Base-by-base conservation (phyloP, 2,797 vertebrate genomes). In the Lagodon rhomboides region DNA sequence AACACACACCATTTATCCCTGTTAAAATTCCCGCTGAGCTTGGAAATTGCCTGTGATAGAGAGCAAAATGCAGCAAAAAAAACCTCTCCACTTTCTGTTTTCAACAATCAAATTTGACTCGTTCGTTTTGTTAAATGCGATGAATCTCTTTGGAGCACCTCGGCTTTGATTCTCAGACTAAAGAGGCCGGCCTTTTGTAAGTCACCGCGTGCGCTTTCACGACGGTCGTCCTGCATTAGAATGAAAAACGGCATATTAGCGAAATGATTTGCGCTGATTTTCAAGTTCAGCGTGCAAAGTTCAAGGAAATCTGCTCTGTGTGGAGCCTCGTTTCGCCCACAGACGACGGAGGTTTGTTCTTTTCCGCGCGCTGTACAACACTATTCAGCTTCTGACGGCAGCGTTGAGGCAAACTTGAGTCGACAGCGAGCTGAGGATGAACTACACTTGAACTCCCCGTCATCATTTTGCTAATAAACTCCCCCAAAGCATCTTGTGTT, bases 1-100 rank as follows among this genome's bases (percentile, higher is more conserved):
- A 53, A 44, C 75, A 65, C 54, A 41, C 78, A 60, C 51, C 44
- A 55, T 75, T 68, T 73, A 77, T 79, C 18, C 49, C 61, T 64
- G 44, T 46, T 63, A 69, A 69, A 69, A 60, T 56, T 68, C 68
- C 67, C 1, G 46, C 82, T 77, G 72, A 64, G 64, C 51, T 59
- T 59, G 22, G 63, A 62, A 54, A 78, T 16, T 53, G 30, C 43
- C 54, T 56, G 64, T 23, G 16, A 27, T 12, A 8, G 18, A 23
- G 22, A 27, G 13, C 5, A 43, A 58, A 63, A 68, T 17, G 20
- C 34, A 50, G 27, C n/a, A 22, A 41, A 75, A 41, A 34, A 34
- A 34, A 34, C 30, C 4, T n/a, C 46, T 27, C 43, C 2, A 17
- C 67, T 41, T 43, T 1, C 5, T 63, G 1, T 25, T 27, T 12